Evolutionary conservation across 2,888 invertebrate genomes (phyloP).

Genomic region (Apomyelois bistriatella): DNA sequence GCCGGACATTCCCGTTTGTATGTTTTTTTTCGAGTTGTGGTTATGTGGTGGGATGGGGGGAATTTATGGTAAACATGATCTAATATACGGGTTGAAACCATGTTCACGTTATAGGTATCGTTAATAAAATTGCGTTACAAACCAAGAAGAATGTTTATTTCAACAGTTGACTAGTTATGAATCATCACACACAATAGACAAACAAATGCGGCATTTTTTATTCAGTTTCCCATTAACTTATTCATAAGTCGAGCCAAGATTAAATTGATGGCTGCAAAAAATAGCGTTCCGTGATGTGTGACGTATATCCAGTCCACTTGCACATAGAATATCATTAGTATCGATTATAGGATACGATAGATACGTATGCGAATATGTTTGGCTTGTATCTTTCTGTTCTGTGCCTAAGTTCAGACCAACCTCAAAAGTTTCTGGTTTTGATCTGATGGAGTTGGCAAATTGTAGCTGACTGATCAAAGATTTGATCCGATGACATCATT

Average conservation of each 20-base stretch:
- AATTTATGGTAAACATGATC: neutral
- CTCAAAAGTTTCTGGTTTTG: no score
- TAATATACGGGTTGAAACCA: no score
- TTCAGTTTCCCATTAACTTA: neutral
- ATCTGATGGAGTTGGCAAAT: no score
- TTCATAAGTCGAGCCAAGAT: slow-evolving; percentile 1
- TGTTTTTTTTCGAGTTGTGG: neutral
- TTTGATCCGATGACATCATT: no score
- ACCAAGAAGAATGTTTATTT: neutral
- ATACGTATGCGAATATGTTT: no score
- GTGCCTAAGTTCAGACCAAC: no score
- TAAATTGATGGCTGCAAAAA: slow-evolving; percentile 2
- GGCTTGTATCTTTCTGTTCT: no score
- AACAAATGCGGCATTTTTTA: slow-evolving; percentile 1
- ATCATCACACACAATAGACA: slow-evolving; percentile 7
- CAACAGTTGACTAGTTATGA: neutral
- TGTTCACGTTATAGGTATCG: no score
- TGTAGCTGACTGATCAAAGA: no score
- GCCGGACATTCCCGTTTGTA: slow-evolving; percentile 1
- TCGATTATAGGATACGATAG: neutral
- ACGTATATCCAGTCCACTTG: neutral
- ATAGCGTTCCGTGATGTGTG: neutral
- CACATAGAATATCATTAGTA: neutral
- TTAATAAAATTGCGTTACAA: neutral
- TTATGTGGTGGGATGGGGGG: neutral